These are phyloP conservation scores for Zhengitettix transpicula DNA, from an alignment of 2,888 invertebrate genomes.

Conservation along the genomic window DNA sequence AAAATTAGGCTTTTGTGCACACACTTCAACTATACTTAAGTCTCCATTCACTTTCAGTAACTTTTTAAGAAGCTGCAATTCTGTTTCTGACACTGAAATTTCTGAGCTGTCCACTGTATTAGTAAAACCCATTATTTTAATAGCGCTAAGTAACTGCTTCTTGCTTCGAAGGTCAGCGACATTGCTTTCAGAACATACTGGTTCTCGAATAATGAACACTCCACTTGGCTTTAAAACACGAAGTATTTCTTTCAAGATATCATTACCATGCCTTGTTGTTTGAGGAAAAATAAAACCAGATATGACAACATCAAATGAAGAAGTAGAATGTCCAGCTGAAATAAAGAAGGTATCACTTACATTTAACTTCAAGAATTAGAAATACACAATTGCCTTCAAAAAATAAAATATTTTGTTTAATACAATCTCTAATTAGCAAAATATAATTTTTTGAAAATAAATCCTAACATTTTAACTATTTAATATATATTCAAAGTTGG, in stretches of 20 bases:
- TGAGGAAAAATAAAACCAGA: conserved; percentile 33
- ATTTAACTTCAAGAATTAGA: background rate
- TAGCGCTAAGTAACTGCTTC: conserved; percentile 24
- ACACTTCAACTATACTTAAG: conserved; percentile 18
- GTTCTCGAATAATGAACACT: conserved; percentile 34
- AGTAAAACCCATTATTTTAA: conserved; percentile 49
- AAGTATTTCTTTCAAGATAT: conserved; percentile 36
- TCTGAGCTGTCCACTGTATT: conserved; percentile 20
- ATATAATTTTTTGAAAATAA: too few relatives aligned
- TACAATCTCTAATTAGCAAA: background rate
- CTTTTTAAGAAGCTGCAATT: conserved; percentile 11
- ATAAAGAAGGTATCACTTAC: background rate
- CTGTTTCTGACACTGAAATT: conserved; percentile 18
- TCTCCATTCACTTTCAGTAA: conserved; percentile 5
- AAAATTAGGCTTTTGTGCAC: conserved; percentile 50
- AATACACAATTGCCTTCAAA: background rate
- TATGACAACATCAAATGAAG: conserved; percentile 43
- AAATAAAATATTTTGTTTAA: background rate
- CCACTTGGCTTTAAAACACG: conserved; percentile 47
- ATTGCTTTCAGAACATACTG: conserved; percentile 7
- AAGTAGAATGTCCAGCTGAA: conserved; percentile 37
- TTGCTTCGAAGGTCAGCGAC: conserved; percentile 19
- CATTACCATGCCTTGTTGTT: conserved; percentile 25
- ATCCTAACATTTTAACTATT: too few relatives aligned
- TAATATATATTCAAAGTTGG: too few relatives aligned